A percentile compares a stretch with the other conserved stretches of the same genome.
Conservation (phyloP, 2,113 vertebrate species). For the Rhea americana region DNA sequence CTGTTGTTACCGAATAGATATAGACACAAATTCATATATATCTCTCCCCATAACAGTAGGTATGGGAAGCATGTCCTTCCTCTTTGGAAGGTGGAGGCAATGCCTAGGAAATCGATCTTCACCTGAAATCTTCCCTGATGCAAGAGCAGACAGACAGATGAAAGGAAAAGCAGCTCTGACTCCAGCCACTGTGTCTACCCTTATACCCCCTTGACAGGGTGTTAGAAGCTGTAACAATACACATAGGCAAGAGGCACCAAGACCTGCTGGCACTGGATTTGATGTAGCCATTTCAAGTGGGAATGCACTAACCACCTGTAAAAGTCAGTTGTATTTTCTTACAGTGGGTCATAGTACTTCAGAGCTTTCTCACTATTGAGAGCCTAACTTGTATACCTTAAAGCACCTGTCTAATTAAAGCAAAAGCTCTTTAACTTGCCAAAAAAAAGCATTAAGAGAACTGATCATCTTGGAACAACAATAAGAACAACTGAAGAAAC, state of each 20-base stretch:
- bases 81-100: neutral
- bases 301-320: neutral
- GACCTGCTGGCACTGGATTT: rapidly evolving
- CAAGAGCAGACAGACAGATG: neutral
- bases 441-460: neutral
- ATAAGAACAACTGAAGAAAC: neutral
- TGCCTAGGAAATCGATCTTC: neutral
- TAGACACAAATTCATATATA: neutral
- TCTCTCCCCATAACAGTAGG: neutral
- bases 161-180: neutral
- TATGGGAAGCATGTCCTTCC: neutral
- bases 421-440: slow-evolving; percentile 15
- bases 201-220: rapidly evolving
- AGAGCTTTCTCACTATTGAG: neutral
- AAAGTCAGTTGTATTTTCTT: neutral
- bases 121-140: neutral
- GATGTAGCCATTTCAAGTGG: rapidly evolving
- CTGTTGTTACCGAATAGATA: neutral
- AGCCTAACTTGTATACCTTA: neutral
- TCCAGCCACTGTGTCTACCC: neutral
- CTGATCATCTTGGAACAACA: neutral
- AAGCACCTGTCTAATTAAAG: slow-evolving; percentile 18
- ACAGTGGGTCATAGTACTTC: neutral
- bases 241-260: neutral
- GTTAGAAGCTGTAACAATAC: neutral